Evolutionary conservation across 2,797 vertebrate genomes (phyloP).

Genomic region (Salarias fasciatus): DNA sequence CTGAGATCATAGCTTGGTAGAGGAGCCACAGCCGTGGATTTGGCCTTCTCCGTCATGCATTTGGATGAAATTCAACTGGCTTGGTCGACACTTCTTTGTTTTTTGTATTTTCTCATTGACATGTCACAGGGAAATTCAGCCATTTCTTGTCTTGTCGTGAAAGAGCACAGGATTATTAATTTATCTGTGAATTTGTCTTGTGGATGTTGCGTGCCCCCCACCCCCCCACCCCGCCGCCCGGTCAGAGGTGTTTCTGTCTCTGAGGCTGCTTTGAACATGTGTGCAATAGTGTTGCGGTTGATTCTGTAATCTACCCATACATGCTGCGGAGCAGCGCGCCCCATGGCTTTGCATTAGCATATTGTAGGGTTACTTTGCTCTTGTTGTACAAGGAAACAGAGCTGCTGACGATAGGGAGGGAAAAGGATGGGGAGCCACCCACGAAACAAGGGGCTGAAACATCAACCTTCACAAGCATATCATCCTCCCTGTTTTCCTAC

Average conservation of each 20-base stretch:
- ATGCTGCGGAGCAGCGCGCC: slow-evolving; percentile 54
- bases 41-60: slow-evolving; percentile 52
- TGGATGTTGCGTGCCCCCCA: slow-evolving; percentile 35
- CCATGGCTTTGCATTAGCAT: slow-evolving; percentile 70
- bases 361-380: slow-evolving; percentile 53
- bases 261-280: slow-evolving; percentile 53
- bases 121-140: slow-evolving; percentile 64
- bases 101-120: slow-evolving; percentile 42
- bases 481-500: slow-evolving; percentile 69
- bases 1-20: slow-evolving; percentile 59
- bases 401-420: slow-evolving; percentile 49
- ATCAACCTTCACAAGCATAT: slow-evolving; percentile 72
- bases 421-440: slow-evolving; percentile 27
- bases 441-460: slow-evolving; percentile 61
- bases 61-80: slow-evolving; percentile 56
- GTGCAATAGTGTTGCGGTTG: slow-evolving; percentile 50
- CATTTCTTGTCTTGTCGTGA: slow-evolving; percentile 35
- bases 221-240: too few relatives aligned
- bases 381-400: slow-evolving; percentile 52
- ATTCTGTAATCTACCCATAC: slow-evolving; percentile 66
- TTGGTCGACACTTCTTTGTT: slow-evolving; percentile 57
- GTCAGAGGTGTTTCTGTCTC: slow-evolving; percentile 49
- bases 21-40: slow-evolving; percentile 52
- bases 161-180: slow-evolving; percentile 46
- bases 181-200: slow-evolving; percentile 52